Evolutionary conservation across 2,797 vertebrate species (phyloP).

Genomic region (Anas flavirostris): DNA sequence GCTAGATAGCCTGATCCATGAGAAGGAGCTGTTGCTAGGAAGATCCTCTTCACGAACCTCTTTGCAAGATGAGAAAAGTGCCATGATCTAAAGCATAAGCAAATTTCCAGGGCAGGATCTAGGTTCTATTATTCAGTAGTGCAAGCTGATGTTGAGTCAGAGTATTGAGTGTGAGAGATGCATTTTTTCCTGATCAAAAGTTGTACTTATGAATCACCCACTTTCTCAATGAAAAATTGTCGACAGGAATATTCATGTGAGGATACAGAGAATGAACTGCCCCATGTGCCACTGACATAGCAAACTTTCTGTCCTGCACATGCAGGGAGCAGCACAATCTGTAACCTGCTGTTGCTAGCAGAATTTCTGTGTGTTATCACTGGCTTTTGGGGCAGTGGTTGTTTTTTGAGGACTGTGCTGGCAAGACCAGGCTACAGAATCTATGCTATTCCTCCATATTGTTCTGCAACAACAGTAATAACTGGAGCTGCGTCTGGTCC

Average conservation of each 20-base stretch:
- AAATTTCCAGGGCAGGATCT: constrained; percentile 16
- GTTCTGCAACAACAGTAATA: neutral
- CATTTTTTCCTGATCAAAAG: neutral
- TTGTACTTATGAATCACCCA: neutral
- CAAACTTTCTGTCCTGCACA: neutral
- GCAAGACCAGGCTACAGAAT: neutral
- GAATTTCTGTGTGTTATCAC: fast-evolving
- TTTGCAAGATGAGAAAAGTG: constrained; percentile 87
- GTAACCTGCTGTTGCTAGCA: neutral
- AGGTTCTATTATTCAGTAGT: constrained; percentile 15
- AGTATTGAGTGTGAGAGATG: neutral
- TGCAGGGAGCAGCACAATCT: neutral
- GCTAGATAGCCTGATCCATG: constrained; percentile 93
- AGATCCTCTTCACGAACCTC: constrained; percentile 82
- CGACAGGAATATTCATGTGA: neutral
- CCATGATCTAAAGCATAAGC: constrained; percentile 84
- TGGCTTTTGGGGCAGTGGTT: neutral
- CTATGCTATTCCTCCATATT: neutral
- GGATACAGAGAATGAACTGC: neutral
- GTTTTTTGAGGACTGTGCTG: neutral
- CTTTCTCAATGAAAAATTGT: neutral
- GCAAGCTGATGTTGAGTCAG: constrained; percentile 13
- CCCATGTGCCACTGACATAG: neutral
- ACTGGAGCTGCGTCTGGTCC: neutral
- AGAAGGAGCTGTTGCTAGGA: constrained; percentile 94